Percentiles rank a stretch among this genome's conserved stretches.
Conservation (phyloP, 2,797 vertebrate genomes). For the Dendrocincla fuliginosa region DNA sequence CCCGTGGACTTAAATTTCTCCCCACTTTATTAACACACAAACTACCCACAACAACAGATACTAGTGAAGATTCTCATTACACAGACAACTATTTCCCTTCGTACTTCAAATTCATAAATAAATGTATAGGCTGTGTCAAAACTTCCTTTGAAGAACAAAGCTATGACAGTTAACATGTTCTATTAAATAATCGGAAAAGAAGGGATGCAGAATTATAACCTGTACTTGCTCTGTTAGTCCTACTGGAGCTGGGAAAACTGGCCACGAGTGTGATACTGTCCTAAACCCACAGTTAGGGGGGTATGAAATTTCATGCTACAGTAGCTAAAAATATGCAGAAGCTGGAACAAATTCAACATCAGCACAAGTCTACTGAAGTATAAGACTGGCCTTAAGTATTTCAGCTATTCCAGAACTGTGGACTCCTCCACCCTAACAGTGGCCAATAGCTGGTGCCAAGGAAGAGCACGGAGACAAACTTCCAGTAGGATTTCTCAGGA, state of each 20-base stretch:
- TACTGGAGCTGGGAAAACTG: neutral
- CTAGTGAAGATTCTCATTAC: neutral
- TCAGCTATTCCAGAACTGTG: neutral
- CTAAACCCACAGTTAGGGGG: neutral
- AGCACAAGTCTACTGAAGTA: neutral
- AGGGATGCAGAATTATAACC: neutral
- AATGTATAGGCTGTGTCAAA: neutral
- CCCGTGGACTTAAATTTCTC: neutral
- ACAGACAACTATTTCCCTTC: neutral
- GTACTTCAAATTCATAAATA: neutral
- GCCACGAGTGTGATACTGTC: neutral
- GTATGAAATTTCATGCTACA: conserved; percentile 15
- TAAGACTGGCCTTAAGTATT: neutral
- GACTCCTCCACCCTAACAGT: neutral
- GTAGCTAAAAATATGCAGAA: conserved; percentile 12
- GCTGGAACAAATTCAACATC: conserved; percentile 19
- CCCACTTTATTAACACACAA: neutral
- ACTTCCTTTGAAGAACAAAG: neutral
- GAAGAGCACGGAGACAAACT: neutral
- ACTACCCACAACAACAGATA: neutral
- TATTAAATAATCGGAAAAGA: neutral
- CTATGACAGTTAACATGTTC: neutral
- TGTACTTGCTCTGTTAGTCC: neutral
- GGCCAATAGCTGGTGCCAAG: neutral
- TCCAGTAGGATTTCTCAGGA: neutral